Evolutionary conservation across 2,797 vertebrate species (phyloP).

Genomic region (Danio aesculapii): DNA sequence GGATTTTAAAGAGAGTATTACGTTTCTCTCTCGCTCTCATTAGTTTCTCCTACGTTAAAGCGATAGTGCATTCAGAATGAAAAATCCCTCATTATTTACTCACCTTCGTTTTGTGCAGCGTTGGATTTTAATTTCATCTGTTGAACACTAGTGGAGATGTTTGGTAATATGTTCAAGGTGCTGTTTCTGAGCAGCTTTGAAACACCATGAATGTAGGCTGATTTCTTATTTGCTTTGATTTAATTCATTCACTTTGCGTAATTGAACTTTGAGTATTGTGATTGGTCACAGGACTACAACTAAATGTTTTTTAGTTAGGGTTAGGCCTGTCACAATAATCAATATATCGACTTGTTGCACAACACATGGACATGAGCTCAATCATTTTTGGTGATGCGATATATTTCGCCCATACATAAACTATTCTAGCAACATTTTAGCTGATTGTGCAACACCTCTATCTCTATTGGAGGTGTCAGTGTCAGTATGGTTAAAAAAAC

Average conservation of each 20-base stretch:
- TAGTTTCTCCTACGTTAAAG: constrained; percentile 2
- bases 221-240: too few relatives aligned
- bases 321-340: too few relatives aligned
- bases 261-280: background rate
- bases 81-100: background rate
- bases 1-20: constrained; percentile 46
- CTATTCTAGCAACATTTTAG: too few relatives aligned
- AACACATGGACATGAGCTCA: too few relatives aligned
- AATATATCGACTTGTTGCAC: too few relatives aligned
- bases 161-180: background rate
- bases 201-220: background rate
- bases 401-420: too few relatives aligned
- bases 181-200: background rate
- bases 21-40: constrained; percentile 63
- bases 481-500: too few relatives aligned
- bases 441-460: too few relatives aligned
- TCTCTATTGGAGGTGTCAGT: too few relatives aligned
- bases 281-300: background rate
- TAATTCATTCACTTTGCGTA: background rate
- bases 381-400: too few relatives aligned
- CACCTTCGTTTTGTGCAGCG: background rate
- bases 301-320: too few relatives aligned
- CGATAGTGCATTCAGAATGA: background rate
- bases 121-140: background rate
- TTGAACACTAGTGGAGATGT: background rate